Conservation (phyloP, 2,888 invertebrate genomes). For the Tineola bisselliella region DNA sequence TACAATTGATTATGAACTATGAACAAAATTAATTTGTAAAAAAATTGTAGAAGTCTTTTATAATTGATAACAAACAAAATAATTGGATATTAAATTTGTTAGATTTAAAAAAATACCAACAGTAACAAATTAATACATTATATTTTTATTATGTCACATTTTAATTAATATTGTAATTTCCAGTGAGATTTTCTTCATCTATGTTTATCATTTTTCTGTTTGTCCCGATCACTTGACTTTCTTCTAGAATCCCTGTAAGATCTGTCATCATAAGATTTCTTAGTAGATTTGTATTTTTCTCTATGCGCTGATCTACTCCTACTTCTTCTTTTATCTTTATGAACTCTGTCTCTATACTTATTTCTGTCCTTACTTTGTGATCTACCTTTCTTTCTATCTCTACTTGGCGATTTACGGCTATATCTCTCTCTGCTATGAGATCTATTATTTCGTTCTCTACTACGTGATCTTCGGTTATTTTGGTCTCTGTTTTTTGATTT, state of each 20-base stretch:
- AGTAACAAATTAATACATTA: too few species aligned
- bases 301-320: constrained; percentile 23
- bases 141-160: too few species aligned
- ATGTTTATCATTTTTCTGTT: constrained; percentile 14
- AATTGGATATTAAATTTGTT: too few species aligned
- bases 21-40: too few species aligned
- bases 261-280: neutral
- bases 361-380: neutral
- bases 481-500: neutral
- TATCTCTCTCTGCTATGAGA: neutral
- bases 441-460: neutral
- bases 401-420: neutral
- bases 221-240: neutral
- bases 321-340: constrained; percentile 38
- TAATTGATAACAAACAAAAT: too few species aligned
- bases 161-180: too few species aligned
- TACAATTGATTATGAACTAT: too few species aligned
- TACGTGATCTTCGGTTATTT: neutral
- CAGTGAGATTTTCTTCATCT: constrained; percentile 15
- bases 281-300: constrained; percentile 17
- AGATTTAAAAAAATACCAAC: too few species aligned
- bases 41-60: too few species aligned
- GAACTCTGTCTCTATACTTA: constrained; percentile 10
- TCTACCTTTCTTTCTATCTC: neutral
- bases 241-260: neutral